Base-by-base conservation (phyloP, 92 coral and sea anemone species). In the Epizoanthus illoricatus region DNA sequence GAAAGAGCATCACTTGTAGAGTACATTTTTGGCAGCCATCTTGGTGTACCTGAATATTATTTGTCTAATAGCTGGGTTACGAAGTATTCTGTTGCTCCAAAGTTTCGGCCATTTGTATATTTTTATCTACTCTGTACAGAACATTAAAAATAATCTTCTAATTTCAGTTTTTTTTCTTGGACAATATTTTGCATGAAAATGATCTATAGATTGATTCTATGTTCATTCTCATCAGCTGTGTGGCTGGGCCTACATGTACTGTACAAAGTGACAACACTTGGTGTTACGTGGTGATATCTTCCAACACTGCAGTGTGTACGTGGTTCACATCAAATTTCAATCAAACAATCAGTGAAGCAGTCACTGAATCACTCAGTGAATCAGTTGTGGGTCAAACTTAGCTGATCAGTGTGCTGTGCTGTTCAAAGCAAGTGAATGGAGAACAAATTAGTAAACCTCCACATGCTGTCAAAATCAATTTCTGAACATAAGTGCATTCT, bases 391-490 rank as follows among this genome's bases (percentile, higher is more conserved):
- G 36, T 36, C 71, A 67, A 33, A 33, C n/a, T n/a, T n/a, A 67
- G 76, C 19, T 43, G 76, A 43, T 71, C 76, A 71, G 20, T 43
- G 59, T 49, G 59, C 76, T 71, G 76, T 71, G 76, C 76, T 71
- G 76, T 71, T 71, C 76, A 71, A 49, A 21, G 52, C 59, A 71
- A 49, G 58, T 39, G 74, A 70, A 71, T 42, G 47, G 76, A 71
- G 33, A 71, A 71, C 18, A 43, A 45, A 21, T 71, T 71, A 71
- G 58, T 71, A 71, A 70, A 71, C 49, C n/a, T n/a, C 60, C 49
- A 45, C 33, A 49, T 47, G 47, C 52, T 18, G 40, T 45, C 76
- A 19, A 70, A 70, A 19, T n/a, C 73, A 39, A 15, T 39, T 66
- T 41, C 73, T 68, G 73, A 68, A 33, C 7, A 21, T 0, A 4